Base-by-base conservation (phyloP, 2,113 vertebrate species). In the Thinocorus orbignyianus region DNA sequence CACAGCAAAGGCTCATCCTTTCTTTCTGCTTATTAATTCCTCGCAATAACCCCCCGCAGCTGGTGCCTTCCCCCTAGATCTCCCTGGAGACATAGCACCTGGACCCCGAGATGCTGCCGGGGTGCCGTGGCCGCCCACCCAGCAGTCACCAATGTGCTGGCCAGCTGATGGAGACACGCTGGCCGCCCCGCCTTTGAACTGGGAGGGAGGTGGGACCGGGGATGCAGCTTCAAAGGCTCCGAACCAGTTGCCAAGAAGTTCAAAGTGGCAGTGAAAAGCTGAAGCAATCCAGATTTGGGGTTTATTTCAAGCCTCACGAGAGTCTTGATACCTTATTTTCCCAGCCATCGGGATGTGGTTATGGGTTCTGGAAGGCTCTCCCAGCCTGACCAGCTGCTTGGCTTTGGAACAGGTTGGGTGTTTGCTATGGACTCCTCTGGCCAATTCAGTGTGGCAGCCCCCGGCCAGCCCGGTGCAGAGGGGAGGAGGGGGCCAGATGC, bases 201-300 rank as follows among this genome's bases (percentile, higher is more conserved):
- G 2, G 25, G 54, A 68, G 83, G 95, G 88, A 94, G 91, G 23
- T 42, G 90, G 85, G 90, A 87, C 28, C 0, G 3, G 62, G 65
- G 31, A 88, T 65, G 54, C 23, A 39, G 86, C 95, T 96, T 93
- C 96, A 96, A 96, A 96, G 88, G 80, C 72, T 77, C 86, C 54
- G 73, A 79, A 60, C 83, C 17, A 6, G 23, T 64, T 87, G 95
- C 96, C 95, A 76, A 72, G 85, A 94, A 80, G 80, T 95, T 94
- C 90, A 92, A 92, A 96, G 91, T 94, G 97, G 94, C 86, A 93
- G 90, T 39, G 2, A 7, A 6, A 72, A 74, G 64, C 88, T 94
- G 82, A 95, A 95, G 70, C 14, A 46, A 91, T 92, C 90, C 94
- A 97, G 81, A 93, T 94, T 78, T 79, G 35, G 70, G 51, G 2